Evolutionary conservation across 2,113 vertebrate genomes (phyloP), one percentile per base, ranked within the genome.

Genomic region (Alectura lathami): DNA sequence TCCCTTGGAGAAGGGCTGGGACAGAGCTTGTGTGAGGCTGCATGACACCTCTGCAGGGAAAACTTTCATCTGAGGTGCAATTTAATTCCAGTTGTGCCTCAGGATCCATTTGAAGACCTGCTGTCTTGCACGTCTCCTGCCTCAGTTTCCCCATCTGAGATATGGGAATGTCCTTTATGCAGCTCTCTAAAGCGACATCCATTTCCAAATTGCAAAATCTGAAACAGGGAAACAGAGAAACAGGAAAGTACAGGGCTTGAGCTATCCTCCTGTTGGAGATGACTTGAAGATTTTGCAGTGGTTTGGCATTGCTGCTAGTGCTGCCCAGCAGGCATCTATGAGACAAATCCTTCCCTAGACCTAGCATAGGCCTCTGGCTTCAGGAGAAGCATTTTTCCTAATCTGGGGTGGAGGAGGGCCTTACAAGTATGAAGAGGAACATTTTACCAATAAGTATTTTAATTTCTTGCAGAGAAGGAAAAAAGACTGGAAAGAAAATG

Each of bases 281-380:
- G 26, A n/a, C 24, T 69, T 64, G 7, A 60, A 66, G 32, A 11
- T 63, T 50, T 60, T 54, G 38, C 60, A n/a, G 48, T 1, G 1
- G 11, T 53, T n/a, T 70, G 26, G 12, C 27, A 17, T 13, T n/a
- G 34, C 56, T 64, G 56, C 67, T 42, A 54, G 29, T 43, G 4
- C 32, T 8, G 21, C 34, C 51, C 67, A 13, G 3, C 3, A 45
- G 13, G 13, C 7, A 67, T 18, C 8, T 16, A 13, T 0, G 3
- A 56, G 15, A 45, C 13, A 17, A 81, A 18, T 30, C 63, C 6
- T 75, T 43, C 59, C 43, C n/a, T n/a, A 26, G 8, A 17, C 7
- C 22, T n/a, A 20, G 24, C 8, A 32, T 2, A 12, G 72, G 40
- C 5, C 66, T 63, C 24, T 51, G n/a, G 6, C 64, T 68, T 77